These are phyloP conservation scores for Semicossyphus pulcher DNA, from an alignment of 2,113 vertebrate species.

Conservation along the genomic window DNA sequence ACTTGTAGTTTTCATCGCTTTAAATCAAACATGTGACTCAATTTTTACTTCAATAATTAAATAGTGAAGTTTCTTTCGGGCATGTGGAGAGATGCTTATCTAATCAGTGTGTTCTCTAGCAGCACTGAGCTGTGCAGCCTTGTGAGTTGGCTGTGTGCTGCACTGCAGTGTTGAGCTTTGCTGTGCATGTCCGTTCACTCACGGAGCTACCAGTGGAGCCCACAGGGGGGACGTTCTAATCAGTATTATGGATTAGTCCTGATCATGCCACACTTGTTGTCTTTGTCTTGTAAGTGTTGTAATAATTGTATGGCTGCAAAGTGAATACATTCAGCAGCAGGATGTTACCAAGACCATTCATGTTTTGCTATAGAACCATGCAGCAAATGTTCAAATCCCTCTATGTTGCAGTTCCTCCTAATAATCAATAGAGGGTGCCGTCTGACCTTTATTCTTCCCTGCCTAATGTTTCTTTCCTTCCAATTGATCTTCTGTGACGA, in stretches of 20 bases:
- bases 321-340: not conserved
- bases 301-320: not conserved
- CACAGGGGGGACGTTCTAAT: conserved; percentile 27
- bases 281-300: not conserved
- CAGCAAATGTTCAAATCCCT: not conserved
- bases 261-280: conserved; percentile 22
- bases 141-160: conserved; percentile 54
- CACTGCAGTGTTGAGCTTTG: conserved; percentile 64
- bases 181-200: conserved; percentile 4
- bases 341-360: not conserved
- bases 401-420: conserved; percentile 8
- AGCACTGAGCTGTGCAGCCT: conserved; percentile 15
- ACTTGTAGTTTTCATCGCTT: too few relatives aligned
- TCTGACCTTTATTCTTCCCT: conserved; percentile 32
- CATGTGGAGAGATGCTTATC: not conserved
- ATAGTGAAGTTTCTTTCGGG: not conserved
- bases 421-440: conserved; percentile 57
- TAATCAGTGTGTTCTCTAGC: conserved; percentile 22
- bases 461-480: conserved; percentile 17
- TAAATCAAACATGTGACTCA: too few relatives aligned
- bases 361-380: not conserved
- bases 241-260: conserved; percentile 32
- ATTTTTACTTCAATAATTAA: not conserved
- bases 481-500: conserved; percentile 47
- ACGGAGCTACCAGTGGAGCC: conserved; percentile 25